Conservation (phyloP, 2,888 invertebrate species). For the Cryptocephalus moraei region DNA sequence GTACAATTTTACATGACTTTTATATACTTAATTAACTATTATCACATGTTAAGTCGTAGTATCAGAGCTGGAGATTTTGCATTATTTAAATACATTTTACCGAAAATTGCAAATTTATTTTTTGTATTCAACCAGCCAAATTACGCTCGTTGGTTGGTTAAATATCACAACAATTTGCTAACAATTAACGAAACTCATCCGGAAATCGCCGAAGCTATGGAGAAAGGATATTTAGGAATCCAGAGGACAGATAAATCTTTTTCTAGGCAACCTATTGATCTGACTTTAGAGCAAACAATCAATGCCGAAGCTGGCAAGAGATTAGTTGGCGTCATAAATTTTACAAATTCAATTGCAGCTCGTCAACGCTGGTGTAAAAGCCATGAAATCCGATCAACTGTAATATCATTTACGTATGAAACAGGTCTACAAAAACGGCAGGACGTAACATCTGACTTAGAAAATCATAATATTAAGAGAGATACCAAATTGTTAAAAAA, state of each 20-base stretch:
- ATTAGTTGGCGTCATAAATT: constrained; percentile 1
- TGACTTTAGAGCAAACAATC: constrained; percentile 21
- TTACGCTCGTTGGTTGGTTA: constrained; percentile 15
- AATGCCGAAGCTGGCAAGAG: constrained; percentile 19
- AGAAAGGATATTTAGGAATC: constrained; percentile 12
- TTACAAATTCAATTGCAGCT: constrained; percentile 11
- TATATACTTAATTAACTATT: constrained; percentile 21
- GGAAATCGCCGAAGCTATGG: constrained; percentile 3
- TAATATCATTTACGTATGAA: constrained; percentile 6
- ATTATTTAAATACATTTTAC: constrained; percentile 15
- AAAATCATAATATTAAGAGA: constrained; percentile 7
- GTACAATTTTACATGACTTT: constrained; percentile 18
- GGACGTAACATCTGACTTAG: constrained; percentile 7
- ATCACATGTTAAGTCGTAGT: constrained; percentile 18
- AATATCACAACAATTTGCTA: constrained; percentile 11
- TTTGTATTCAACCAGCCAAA: constrained; percentile 10
- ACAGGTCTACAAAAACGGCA: constrained; percentile 6
- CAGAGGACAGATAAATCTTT: constrained; percentile 11
- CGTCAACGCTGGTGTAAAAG: constrained; percentile 12
- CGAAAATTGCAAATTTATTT: constrained; percentile 9
- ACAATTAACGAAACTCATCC: constrained; percentile 6
- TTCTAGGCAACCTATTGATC: constrained; percentile 9
- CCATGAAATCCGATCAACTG: constrained; percentile 10
- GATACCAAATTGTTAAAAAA: constrained; percentile 7
- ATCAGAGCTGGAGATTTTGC: constrained; percentile 25